Evolutionary conservation across 2,113 vertebrate genomes (phyloP).

Genomic region (Xyliphius kryptos): DNA sequence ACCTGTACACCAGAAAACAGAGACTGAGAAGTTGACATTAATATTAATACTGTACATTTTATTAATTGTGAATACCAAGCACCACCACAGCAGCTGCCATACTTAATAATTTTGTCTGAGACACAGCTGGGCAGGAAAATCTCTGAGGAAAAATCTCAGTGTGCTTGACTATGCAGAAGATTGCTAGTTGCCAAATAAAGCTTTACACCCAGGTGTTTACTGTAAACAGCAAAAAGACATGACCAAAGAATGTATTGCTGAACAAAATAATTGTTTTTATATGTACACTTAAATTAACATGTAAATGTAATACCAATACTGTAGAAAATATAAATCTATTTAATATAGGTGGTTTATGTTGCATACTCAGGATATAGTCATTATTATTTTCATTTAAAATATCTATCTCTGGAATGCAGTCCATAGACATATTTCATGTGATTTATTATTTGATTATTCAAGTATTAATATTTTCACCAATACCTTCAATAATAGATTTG

Average conservation of each 20-base stretch:
- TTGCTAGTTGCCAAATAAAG: constrained; percentile 16
- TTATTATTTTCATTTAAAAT: too few species aligned
- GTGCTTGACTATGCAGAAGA: constrained; percentile 22
- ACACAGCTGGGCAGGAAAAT: constrained; percentile 29
- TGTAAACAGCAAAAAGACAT: neutral
- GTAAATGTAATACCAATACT: neutral
- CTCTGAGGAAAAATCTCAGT: constrained; percentile 19
- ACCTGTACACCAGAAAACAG: too few species aligned
- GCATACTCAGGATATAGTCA: too few species aligned
- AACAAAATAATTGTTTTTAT: neutral
- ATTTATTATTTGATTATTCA: too few species aligned
- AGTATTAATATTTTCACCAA: too few species aligned
- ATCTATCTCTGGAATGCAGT: too few species aligned
- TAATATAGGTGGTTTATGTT: too few species aligned
- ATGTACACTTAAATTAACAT: too few species aligned
- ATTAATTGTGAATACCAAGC: neutral
- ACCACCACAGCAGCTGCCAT: constrained; percentile 19
- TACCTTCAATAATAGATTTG: too few species aligned
- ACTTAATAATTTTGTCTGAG: constrained; percentile 12
- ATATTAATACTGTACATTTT: neutral
- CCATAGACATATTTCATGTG: too few species aligned
- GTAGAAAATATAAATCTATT: too few species aligned
- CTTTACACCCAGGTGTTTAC: constrained; percentile 17
- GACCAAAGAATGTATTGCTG: neutral
- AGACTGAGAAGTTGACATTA: too few species aligned